phyloP scores from a whole-genome alignment of 2,113 vertebrate genomes.

The Oncorhynchus mykiss region DNA sequence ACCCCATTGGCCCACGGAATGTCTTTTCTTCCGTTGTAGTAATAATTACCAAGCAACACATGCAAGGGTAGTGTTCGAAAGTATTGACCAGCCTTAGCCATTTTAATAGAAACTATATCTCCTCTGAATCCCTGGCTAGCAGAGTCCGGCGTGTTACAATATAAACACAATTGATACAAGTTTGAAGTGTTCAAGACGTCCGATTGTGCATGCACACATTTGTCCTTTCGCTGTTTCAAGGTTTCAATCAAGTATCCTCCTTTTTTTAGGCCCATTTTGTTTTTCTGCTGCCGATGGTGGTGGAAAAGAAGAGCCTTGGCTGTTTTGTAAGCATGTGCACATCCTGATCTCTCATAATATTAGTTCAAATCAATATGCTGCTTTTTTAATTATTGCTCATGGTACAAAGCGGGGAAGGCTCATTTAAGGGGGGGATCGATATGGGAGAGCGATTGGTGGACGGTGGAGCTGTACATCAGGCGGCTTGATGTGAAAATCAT shows the following conservation, averaged over 20 bases:
- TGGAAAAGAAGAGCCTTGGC: slow-evolving; percentile 67
- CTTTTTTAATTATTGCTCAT: slow-evolving; percentile 99
- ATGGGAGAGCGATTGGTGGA: slow-evolving; percentile 97
- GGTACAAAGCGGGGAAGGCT: slow-evolving; percentile 99
- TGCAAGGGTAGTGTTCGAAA: slow-evolving; percentile 37
- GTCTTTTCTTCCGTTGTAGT: slow-evolving; percentile 1
- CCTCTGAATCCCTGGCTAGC: slow-evolving; percentile 16
- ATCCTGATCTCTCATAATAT: slow-evolving; percentile 99
- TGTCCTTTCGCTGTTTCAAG: slow-evolving; percentile 63
- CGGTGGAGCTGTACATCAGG: slow-evolving; percentile 96
- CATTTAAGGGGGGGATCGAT: slow-evolving; percentile 97
- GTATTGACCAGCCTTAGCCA: slow-evolving; percentile 63
- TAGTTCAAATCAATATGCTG: slow-evolving; percentile 99
- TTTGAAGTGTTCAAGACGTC: slow-evolving; percentile 79
- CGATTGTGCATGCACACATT: slow-evolving; percentile 79
- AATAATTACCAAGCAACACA: slow-evolving; percentile 33
- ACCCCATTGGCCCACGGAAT: neutral
- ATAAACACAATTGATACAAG: slow-evolving; percentile 75
- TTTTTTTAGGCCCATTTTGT: slow-evolving; percentile 55
- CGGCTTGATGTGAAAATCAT: slow-evolving; percentile 99
- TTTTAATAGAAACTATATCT: slow-evolving; percentile 73
- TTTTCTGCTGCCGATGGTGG: slow-evolving; percentile 72
- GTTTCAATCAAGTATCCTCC: slow-evolving; percentile 50
- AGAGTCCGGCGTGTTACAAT: slow-evolving; percentile 70
- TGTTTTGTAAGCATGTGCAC: slow-evolving; percentile 99